These are phyloP conservation scores for Entomobrya multifasciata DNA, from an alignment of 2,888 invertebrate genomes.

Conservation along the genomic window DNA sequence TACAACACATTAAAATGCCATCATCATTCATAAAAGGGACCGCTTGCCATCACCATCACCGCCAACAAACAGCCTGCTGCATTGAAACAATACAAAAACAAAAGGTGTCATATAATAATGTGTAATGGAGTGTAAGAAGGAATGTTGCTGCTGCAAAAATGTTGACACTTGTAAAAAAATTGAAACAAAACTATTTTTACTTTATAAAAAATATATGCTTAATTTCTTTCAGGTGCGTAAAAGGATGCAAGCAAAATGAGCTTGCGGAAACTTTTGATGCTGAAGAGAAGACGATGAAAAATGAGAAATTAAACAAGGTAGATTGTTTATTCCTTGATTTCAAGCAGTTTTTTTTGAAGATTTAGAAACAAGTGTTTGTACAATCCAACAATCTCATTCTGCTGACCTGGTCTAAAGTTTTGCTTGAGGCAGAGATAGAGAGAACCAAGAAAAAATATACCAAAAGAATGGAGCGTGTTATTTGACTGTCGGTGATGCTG, in stretches of 20 bases:
- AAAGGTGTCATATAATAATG: not conserved
- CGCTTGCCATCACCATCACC: not conserved
- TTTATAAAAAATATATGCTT: no score
- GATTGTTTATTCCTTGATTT: no score
- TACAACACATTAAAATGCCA: not conserved
- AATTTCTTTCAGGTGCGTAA: no score
- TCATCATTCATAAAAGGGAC: not conserved
- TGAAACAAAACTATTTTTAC: no score
- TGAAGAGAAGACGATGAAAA: no score
- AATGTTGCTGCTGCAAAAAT: not conserved
- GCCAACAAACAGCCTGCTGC: conserved; percentile 39
- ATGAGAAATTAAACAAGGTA: no score
- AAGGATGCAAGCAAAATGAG: no score
- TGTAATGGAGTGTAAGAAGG: not conserved
- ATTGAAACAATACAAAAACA: conserved; percentile 4
- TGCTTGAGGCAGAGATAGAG: conserved; percentile 13
- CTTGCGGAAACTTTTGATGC: no score
- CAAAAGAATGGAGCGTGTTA: conserved; percentile 49
- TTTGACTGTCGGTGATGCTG: conserved; percentile 16
- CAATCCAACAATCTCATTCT: no score
- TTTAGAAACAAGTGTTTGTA: no score
- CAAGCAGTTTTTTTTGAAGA: no score
- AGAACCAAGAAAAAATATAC: not conserved
- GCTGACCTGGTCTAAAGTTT: not conserved
- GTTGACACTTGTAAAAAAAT: no score